Evolutionary conservation across 92 coral and sea anemone genomes (phyloP).

Genomic region (Palythoa caribaeorum): DNA sequence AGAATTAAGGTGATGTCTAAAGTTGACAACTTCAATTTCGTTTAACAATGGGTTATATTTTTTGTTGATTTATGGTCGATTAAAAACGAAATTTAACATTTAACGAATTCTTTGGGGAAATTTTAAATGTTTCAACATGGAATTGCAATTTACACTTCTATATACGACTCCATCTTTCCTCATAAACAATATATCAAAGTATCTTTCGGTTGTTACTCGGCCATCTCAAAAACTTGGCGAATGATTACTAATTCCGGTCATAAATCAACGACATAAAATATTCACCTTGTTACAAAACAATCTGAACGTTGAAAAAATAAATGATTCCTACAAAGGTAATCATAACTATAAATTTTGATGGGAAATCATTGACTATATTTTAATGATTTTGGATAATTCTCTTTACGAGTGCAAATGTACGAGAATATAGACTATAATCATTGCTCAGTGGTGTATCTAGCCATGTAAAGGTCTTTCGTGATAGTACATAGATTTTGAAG

Average conservation of each 20-base stretch:
- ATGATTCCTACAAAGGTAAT: neutral
- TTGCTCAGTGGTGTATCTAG: neutral
- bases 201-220: conserved; percentile 11
- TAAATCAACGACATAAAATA: neutral
- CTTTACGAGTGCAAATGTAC: neutral
- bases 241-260: conserved; percentile 21
- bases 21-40: conserved; percentile 23
- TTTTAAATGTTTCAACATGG: too few relatives aligned
- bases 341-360: neutral
- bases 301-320: neutral
- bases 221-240: conserved; percentile 28
- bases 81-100: neutral
- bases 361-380: neutral
- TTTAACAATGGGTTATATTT: neutral
- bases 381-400: neutral
- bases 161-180: too few relatives aligned
- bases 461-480: conserved; percentile 34
- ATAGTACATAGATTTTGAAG: neutral
- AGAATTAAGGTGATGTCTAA: conserved; percentile 26
- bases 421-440: neutral
- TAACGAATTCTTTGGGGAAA: too few relatives aligned
- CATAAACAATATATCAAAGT: neutral
- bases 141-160: too few relatives aligned
- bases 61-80: neutral
- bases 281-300: neutral